A percentile compares a stretch with the other conserved stretches of the same genome.
These are phyloP conservation scores for Actinemys pallida DNA, from an alignment of 2,113 vertebrate species.

Conservation along the genomic window DNA sequence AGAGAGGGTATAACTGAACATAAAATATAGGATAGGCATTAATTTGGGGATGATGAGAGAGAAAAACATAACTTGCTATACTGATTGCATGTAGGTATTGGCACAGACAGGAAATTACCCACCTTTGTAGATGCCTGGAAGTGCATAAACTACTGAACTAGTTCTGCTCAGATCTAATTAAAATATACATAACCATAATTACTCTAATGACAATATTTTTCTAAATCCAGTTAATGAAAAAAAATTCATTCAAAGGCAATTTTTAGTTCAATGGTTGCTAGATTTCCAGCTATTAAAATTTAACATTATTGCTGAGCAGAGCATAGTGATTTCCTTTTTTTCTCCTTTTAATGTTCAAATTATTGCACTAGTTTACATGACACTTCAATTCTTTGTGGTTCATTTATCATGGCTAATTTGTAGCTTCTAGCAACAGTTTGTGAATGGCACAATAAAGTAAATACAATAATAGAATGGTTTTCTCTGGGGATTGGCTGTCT, in stretches of 20 bases:
- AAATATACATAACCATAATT: slow-evolving; percentile 51
- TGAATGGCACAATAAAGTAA: slow-evolving; percentile 55
- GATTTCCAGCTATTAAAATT: slow-evolving; percentile 48
- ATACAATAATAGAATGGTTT: slow-evolving; percentile 30
- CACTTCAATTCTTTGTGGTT: slow-evolving; percentile 41
- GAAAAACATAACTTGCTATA: not conserved
- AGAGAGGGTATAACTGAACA: not conserved
- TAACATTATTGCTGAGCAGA: slow-evolving; percentile 50
- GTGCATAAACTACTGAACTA: slow-evolving; percentile 35
- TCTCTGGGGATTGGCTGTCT: slow-evolving; percentile 41
- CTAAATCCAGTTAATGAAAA: slow-evolving; percentile 52
- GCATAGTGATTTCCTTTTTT: slow-evolving; percentile 29
- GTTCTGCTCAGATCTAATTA: slow-evolving; percentile 59
- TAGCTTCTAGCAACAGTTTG: slow-evolving; percentile 49
- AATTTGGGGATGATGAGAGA: not conserved
- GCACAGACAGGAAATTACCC: not conserved
- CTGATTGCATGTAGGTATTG: not conserved
- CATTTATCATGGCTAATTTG: slow-evolving; percentile 67
- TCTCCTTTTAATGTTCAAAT: slow-evolving; percentile 15
- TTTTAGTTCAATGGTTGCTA: slow-evolving; percentile 46
- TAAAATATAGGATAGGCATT: not conserved
- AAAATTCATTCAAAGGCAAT: slow-evolving; percentile 35
- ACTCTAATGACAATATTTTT: slow-evolving; percentile 56
- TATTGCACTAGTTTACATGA: slow-evolving; percentile 36
- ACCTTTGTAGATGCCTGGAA: not conserved